These are phyloP conservation scores for Andricus curvator DNA, from an alignment of 2,888 invertebrate species.

Conservation along the genomic window DNA sequence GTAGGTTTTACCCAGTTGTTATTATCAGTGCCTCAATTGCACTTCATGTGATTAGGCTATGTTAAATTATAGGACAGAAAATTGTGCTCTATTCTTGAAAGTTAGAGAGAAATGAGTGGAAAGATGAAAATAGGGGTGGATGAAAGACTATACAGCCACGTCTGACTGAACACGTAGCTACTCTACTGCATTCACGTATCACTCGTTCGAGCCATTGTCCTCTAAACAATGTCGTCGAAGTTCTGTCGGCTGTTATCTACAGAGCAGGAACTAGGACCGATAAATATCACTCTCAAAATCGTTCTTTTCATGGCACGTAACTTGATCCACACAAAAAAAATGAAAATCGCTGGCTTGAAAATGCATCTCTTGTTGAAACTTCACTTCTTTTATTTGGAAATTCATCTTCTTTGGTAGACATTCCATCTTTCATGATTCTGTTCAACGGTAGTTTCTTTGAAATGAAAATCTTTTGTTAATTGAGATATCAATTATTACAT, in stretches of 20 bases:
- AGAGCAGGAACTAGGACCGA: constrained; percentile 1
- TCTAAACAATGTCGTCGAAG: constrained; percentile 13
- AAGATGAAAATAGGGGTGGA: not conserved
- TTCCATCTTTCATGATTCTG: no score
- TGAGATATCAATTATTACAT: no score
- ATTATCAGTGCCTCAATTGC: no score
- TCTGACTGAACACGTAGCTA: constrained; percentile 36
- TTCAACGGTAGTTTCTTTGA: no score
- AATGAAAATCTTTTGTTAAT: no score
- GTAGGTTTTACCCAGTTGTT: no score
- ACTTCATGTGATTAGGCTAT: not conserved
- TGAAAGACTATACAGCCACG: constrained; percentile 9
- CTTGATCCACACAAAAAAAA: not conserved
- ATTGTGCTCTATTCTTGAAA: not conserved
- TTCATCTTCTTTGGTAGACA: no score
- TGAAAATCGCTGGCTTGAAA: not conserved
- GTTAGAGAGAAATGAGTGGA: not conserved
- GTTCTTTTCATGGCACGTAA: not conserved
- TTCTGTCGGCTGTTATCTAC: constrained; percentile 32
- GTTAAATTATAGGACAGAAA: not conserved
- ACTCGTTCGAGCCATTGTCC: constrained; percentile 31
- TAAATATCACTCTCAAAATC: constrained; percentile 11
- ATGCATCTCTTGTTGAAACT: no score
- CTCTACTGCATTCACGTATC: constrained; percentile 34
- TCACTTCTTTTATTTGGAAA: no score